Evolutionary conservation across 2,113 vertebrate species (phyloP), one percentile per base, ranked within the genome.

Genomic region (Gulo gulo): DNA sequence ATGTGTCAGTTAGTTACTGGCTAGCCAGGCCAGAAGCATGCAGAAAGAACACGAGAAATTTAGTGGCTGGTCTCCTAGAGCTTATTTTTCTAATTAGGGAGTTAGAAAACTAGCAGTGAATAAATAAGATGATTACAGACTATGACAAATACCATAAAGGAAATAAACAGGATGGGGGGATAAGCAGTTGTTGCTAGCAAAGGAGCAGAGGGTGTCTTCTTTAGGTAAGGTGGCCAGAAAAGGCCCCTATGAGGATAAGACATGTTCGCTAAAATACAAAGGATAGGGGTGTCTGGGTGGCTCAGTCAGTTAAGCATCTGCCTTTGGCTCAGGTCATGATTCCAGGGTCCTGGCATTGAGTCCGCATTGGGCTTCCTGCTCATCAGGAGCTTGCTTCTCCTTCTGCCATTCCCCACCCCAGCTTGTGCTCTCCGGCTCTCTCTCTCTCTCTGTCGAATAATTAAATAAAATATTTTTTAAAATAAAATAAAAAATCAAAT

Each of bases 211-310:
- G 52, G 31, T 61, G 12, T 69, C 76, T 57, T 31, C 26, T 81
- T 81, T 71, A 97, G 73, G 78, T 67, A 95, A 89, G n/a, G 16
- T 93, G 36, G 1, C 73, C 31, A 83, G 39, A 86, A 92, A 93
- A 93, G 9, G 6, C 20, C 61, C 57, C 59, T 89, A 39, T 36
- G 31, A 94, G 34, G 52, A 85, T 39, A n/a, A 47, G 29, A 91
- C 47, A 61, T 59, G 91, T 80, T 76, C 31, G 10, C 13, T 47
- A 80, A 81, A 45, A 88, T 74, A 36, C 16, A 55, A 55, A 55
- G 16, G 52, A 55, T 18, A 55, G 52, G 52, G 52, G 52, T 55
- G 52, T 55, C 52, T 52, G 52, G 52, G 15, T 52, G 52, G 52
- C 52, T 52, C 52, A 52, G 15, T 52, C 52, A 52, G 52, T 55